A percentile compares a stretch with the other conserved stretches of the same genome.
These are phyloP conservation scores for Ptilodon capucinus DNA, from an alignment of 2,888 invertebrate genomes.

Conservation along the genomic window DNA sequence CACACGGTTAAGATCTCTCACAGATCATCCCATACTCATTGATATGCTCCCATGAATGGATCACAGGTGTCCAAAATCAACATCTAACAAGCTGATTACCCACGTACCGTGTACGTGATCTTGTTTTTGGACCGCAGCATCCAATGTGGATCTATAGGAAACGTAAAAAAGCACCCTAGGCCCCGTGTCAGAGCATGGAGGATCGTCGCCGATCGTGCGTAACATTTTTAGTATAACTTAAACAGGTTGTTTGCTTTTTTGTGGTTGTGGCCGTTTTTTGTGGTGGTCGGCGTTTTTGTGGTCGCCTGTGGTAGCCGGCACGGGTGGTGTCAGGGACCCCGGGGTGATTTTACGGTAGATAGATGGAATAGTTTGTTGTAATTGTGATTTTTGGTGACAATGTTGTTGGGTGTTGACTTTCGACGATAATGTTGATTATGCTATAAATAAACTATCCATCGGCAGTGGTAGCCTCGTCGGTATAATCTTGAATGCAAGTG, in stretches of 20 bases:
- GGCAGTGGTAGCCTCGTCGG: too few species aligned
- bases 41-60: conserved; percentile 23
- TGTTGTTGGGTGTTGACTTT: not conserved
- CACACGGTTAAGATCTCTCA: not conserved
- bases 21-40: conserved; percentile 1
- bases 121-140: conserved; percentile 35
- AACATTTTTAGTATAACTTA: conserved; percentile 43
- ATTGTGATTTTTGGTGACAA: not conserved
- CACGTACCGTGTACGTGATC: conserved; percentile 59
- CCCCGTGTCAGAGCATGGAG: conserved; percentile 48
- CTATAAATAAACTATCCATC: too few species aligned
- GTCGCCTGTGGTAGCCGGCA: conserved; percentile 44
- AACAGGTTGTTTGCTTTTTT: conserved; percentile 55
- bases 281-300: conserved; percentile 48
- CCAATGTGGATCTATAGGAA: conserved; percentile 21
- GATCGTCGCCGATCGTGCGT: conserved; percentile 50
- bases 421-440: too few species aligned
- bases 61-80: conserved; percentile 42
- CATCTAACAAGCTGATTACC: conserved; percentile 63
- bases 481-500: too few species aligned
- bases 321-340: conserved; percentile 44
- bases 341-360: not conserved
- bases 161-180: conserved; percentile 33
- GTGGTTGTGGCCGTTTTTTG: conserved; percentile 32
- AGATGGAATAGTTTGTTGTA: not conserved